Conservation (phyloP, 2,113 vertebrate genomes). For the Cepphus grylle region DNA sequence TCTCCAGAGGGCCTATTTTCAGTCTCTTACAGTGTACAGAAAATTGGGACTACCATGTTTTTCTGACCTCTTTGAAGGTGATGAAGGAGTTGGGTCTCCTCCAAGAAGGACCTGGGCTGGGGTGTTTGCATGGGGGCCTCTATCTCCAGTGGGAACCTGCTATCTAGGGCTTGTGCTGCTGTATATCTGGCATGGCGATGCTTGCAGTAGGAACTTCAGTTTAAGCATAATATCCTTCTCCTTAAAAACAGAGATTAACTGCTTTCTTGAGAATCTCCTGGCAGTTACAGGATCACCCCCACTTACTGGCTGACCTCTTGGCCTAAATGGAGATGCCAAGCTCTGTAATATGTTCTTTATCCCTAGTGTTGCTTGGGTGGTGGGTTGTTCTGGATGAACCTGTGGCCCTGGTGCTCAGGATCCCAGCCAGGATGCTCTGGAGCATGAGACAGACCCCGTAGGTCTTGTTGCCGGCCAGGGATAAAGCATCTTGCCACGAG, state of each 20-base stretch:
- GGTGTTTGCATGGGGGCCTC: background rate
- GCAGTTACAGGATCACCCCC: background rate
- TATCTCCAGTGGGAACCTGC: background rate
- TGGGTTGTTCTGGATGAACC: background rate
- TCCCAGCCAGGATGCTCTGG: background rate
- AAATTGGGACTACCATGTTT: fast-evolving
- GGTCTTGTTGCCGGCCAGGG: fast-evolving
- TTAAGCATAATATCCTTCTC: background rate
- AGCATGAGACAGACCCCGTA: background rate
- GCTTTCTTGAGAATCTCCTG: background rate
- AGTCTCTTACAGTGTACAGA: background rate
- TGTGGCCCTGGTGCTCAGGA: background rate
- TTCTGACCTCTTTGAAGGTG: background rate
- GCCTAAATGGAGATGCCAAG: background rate
- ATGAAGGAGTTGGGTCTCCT: background rate
- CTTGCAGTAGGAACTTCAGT: background rate
- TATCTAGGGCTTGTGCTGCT: background rate
- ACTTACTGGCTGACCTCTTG: background rate
- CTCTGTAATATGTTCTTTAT: background rate
- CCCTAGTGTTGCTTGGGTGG: background rate
- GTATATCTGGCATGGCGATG: background rate
- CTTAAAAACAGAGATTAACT: background rate
- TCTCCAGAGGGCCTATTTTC: background rate
- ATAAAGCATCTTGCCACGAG: background rate
- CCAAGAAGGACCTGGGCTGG: background rate